Evolutionary conservation across 2,888 invertebrate genomes (phyloP), one percentile per base, ranked within the genome.

Genomic region (Leucophora obtusa): DNA sequence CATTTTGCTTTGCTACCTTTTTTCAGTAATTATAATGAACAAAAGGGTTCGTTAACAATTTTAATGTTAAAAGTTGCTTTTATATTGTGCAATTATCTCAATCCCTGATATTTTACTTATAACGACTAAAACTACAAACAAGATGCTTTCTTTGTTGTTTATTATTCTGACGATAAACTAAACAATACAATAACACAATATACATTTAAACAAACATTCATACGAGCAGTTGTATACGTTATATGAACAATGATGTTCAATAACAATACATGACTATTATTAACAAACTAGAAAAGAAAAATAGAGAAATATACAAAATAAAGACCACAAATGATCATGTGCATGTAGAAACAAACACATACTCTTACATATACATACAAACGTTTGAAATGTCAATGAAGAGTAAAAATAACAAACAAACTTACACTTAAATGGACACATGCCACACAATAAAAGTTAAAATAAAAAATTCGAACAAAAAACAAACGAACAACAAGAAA

Each of bases 301-400:
- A 50, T 24, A 6, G n/a, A 38, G 11, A 38, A 38, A 38, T 11
- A 38, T 11, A 38, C 11, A 38, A 38, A 38, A 38, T 38, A 38
- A 38, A 38, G 38, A 38, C 38, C 38, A 38, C 38, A 38, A 11
- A 38, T 38, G 38, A 38, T 38, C 38, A 38, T 38, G 38, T 38
- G 11, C 14, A 38, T 11, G 10, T 5, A 35, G 5, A 5, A 35
- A 38, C 38, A 38, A 10, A 28, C n/a, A 10, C 15, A 53, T 38
- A n/a, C n/a, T n/a, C n/a, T n/a, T n/a, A n/a, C n/a, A n/a, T n/a
- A n/a, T n/a, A n/a, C n/a, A 24, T 2, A 33, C 24, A 18, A 38
- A 11, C 38, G 11, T 11, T 38, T 54, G 28, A 54, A 56, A 56
- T 56, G 28, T 56, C 56, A 56, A 56, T 56, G 33, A 56, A 33